phyloP scores from a whole-genome alignment of 2,888 invertebrate species.

The Apamea crenata region DNA sequence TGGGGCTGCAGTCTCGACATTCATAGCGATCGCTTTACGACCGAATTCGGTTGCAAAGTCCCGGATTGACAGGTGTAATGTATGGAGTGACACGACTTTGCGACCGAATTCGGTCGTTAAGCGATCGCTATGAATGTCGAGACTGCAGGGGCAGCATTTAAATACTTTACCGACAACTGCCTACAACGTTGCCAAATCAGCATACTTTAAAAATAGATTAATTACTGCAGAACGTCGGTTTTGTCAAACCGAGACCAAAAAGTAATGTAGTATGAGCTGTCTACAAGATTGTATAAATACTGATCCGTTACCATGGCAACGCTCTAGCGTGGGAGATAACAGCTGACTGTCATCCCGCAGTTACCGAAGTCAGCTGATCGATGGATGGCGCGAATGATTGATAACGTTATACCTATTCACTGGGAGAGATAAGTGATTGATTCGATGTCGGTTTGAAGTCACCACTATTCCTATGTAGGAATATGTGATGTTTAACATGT shows the following conservation, averaged over 20 bases:
- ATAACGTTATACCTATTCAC: constrained; percentile 11
- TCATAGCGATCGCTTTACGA: too few species aligned
- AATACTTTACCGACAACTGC: background rate
- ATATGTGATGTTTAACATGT: background rate
- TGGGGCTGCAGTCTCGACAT: too few species aligned
- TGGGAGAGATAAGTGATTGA: constrained; percentile 17
- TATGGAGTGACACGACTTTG: too few species aligned
- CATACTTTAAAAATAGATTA: background rate
- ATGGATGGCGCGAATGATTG: constrained; percentile 28
- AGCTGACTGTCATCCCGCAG: constrained; percentile 39
- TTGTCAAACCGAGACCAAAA: background rate
- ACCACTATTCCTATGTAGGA: background rate
- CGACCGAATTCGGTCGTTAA: too few species aligned
- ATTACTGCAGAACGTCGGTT: background rate
- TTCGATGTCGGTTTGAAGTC: constrained; percentile 2
- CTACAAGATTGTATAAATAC: constrained; percentile 8
- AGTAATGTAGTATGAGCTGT: background rate
- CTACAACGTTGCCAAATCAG: background rate
- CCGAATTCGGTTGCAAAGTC: too few species aligned
- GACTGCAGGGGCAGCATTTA: too few species aligned
- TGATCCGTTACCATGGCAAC: constrained; percentile 50
- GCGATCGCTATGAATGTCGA: too few species aligned
- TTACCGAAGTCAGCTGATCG: constrained; percentile 46
- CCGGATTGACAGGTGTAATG: too few species aligned
- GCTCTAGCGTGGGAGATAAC: constrained; percentile 29